Conservation (phyloP, 1,140 invertebrate genomes). For the Samia ricini region DNA sequence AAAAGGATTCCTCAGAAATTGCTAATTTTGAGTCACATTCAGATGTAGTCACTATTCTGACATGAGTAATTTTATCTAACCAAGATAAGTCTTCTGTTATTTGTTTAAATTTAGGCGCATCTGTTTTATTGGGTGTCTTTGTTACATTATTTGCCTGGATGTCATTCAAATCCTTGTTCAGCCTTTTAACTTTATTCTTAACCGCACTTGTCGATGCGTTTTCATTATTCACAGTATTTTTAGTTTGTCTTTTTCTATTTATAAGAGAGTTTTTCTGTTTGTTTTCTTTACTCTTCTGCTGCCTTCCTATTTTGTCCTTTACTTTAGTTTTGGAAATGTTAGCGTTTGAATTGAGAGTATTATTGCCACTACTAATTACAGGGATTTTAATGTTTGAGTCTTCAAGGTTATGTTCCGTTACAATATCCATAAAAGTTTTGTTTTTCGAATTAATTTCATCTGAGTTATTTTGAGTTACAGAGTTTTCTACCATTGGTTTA, state of each 20-base stretch:
- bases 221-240: conserved; percentile 2
- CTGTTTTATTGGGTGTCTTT: background rate
- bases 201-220: background rate
- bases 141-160: background rate
- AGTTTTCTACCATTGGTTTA: background rate
- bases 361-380: too few species aligned
- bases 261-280: background rate
- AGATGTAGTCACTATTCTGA: conserved; percentile 36
- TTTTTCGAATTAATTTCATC: background rate
- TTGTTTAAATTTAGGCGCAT: background rate
- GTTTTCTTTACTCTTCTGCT: background rate
- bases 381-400: background rate
- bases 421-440: background rate
- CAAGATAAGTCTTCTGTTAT: conserved; percentile 37
- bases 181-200: background rate
- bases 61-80: conserved; percentile 47
- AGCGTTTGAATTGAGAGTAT: background rate
- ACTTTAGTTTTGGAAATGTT: background rate
- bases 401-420: background rate
- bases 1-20: conserved; percentile 40
- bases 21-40: conserved; percentile 35
- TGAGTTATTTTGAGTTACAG: background rate
- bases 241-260: background rate
- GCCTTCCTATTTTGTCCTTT: background rate
- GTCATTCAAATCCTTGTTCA: background rate